These are phyloP conservation scores for Eupithecia abbreviata DNA, from an alignment of 2,888 invertebrate species.

Conservation along the genomic window DNA sequence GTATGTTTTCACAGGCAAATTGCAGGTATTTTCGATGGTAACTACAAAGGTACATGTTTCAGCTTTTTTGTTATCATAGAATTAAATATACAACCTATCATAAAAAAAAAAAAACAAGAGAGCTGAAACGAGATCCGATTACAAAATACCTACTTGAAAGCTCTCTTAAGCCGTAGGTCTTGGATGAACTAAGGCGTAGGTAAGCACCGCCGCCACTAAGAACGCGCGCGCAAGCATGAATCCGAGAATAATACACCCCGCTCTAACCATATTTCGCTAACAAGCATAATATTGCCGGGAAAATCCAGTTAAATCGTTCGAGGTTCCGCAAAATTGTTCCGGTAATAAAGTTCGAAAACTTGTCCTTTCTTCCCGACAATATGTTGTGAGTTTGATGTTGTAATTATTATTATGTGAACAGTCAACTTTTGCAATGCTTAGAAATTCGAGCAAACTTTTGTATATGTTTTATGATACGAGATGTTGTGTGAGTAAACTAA, in stretches of 20 bases:
- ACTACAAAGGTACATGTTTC: neutral
- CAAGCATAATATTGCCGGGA: slow-evolving; percentile 47
- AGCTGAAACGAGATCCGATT: neutral
- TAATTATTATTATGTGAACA: slow-evolving; percentile 52
- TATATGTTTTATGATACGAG: slow-evolving; percentile 59
- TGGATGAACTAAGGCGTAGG: slow-evolving; percentile 1
- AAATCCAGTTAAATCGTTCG: slow-evolving; percentile 48
- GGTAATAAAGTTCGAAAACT: slow-evolving; percentile 48
- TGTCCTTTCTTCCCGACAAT: slow-evolving; percentile 43
- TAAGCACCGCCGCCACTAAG: neutral
- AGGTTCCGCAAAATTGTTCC: slow-evolving; percentile 46
- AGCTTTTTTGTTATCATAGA: neutral
- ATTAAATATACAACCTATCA: neutral
- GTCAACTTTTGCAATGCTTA: slow-evolving; percentile 49
- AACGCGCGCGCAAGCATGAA: neutral
- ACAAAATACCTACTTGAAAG: neutral
- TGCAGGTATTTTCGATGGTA: neutral
- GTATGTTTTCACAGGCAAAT: neutral
- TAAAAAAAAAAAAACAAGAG: neutral
- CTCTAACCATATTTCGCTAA: slow-evolving; percentile 44
- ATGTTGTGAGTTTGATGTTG: slow-evolving; percentile 43
- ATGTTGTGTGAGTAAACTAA: slow-evolving; percentile 66
- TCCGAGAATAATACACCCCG: slow-evolving; percentile 23
- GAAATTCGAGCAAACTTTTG: slow-evolving; percentile 55
- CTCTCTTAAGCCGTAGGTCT: slow-evolving; percentile 1